A percentile compares a stretch with the other conserved stretches of the same genome.
These are phyloP conservation scores for Drymodes brunneopygia DNA, from an alignment of 2,113 vertebrate genomes.

Conservation along the genomic window DNA sequence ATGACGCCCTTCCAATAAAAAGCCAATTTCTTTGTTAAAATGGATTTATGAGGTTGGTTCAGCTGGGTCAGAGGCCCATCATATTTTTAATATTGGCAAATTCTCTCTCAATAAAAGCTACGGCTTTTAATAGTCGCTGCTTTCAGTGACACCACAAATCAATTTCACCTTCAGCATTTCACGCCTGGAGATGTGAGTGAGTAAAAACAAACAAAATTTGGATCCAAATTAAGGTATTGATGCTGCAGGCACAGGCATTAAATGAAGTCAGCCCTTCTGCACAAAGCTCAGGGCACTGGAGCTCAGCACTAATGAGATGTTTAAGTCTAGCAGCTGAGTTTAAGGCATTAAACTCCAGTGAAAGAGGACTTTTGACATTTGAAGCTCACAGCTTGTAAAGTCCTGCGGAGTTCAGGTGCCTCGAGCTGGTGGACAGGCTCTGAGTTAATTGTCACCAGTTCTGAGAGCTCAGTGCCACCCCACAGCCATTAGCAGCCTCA, in stretches of 20 bases:
- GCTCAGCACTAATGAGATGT: not conserved
- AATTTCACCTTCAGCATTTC: not conserved
- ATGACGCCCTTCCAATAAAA: not conserved
- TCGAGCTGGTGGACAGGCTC: not conserved
- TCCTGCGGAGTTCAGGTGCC: not conserved
- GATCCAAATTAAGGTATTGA: not conserved
- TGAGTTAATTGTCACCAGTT: not conserved
- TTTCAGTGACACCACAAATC: not conserved
- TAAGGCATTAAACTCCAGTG: not conserved
- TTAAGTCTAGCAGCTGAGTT: not conserved
- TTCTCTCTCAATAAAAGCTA: not conserved
- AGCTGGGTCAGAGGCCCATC: not conserved
- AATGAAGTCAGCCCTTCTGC: not conserved
- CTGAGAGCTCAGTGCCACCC: not conserved
- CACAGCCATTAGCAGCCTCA: not conserved
- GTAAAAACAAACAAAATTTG: not conserved
- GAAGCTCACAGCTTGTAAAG: not conserved
- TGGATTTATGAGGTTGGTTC: not conserved
- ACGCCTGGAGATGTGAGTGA: fast-evolving
- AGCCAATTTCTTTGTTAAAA: not conserved
- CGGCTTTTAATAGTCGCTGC: fast-evolving
- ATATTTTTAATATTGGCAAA: not conserved
- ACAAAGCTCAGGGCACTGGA: not conserved
- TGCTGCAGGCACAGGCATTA: not conserved
- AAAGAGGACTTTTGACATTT: not conserved